Conservation (phyloP, 1,140 invertebrate species). For the Caligus rogercresseyi region DNA sequence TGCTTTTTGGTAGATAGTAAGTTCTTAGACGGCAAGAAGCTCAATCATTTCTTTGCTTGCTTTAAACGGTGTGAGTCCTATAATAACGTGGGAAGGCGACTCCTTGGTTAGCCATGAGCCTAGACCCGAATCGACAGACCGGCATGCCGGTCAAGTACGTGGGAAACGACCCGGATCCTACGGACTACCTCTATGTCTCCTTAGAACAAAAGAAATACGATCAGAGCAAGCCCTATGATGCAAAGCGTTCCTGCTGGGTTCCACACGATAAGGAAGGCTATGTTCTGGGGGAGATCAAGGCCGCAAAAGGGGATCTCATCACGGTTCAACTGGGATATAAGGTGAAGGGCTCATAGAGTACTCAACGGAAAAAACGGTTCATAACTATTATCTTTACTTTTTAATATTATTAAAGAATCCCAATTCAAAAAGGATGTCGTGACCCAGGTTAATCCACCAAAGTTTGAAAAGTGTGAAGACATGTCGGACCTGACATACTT, state of each 20-base stretch:
- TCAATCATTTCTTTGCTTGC: too few relatives aligned
- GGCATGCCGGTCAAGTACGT: conserved; percentile 17
- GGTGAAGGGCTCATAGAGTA: conserved; percentile 17
- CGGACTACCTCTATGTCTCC: conserved; percentile 53
- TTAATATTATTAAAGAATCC: too few relatives aligned
- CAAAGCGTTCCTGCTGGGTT: conserved; percentile 83
- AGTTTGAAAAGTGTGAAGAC: conserved; percentile 98
- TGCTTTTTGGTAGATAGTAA: too few relatives aligned
- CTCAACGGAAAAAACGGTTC: conserved; percentile 20
- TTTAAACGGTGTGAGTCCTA: too few relatives aligned
- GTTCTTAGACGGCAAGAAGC: too few relatives aligned
- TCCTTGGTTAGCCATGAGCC: too few relatives aligned
- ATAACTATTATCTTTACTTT: too few relatives aligned
- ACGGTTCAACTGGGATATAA: neutral
- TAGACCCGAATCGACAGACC: neutral
- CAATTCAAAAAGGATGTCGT: neutral
- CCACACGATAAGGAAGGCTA: conserved; percentile 94
- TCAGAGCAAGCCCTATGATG: conserved; percentile 22
- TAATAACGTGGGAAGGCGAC: too few relatives aligned
- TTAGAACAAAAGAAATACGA: conserved; percentile 20
- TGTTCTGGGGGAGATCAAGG: conserved; percentile 47
- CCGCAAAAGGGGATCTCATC: conserved; percentile 37
- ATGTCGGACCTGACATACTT: conserved; percentile 55
- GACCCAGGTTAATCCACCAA: conserved; percentile 75
- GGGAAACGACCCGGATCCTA: conserved; percentile 64